These are phyloP conservation scores for Adineta ricciae DNA, from an alignment of 2,888 invertebrate species.

Conservation along the genomic window DNA sequence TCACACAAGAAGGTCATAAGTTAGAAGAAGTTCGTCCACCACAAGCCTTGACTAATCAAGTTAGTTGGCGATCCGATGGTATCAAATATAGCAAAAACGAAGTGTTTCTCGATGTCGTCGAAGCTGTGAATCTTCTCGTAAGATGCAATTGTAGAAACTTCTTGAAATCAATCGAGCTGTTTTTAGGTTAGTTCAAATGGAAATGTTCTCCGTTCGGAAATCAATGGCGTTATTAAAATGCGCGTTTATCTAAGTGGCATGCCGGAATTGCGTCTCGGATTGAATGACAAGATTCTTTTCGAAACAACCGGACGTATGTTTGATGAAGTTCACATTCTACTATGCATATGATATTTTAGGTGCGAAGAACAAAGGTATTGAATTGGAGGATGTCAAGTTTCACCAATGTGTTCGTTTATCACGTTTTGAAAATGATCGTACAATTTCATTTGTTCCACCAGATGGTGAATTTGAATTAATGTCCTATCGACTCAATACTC, in stretches of 20 bases:
- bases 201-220: conserved; percentile 88
- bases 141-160: too few species aligned
- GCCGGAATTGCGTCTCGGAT: conserved; percentile 86
- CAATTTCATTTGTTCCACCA: conserved; percentile 94
- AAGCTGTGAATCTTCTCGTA: conserved; percentile 81
- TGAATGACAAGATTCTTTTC: conserved; percentile 92
- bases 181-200: conserved; percentile 66
- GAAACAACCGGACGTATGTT: conserved; percentile 75
- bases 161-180: conserved; percentile 34
- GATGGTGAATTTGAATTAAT: conserved; percentile 98
- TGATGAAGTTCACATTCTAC: background rate
- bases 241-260: conserved; percentile 92
- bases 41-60: conserved; percentile 97
- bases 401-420: conserved; percentile 94
- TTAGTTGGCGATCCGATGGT: conserved; percentile 94
- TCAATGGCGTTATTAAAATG: conserved; percentile 97
- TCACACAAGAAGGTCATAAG: conserved; percentile 94
- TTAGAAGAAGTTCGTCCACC: conserved; percentile 91
- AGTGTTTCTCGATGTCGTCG: conserved; percentile 95
- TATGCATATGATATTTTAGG: conserved; percentile 48
- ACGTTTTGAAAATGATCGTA: conserved; percentile 91
- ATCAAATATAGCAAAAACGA: conserved; percentile 97
- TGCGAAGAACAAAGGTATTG: conserved; percentile 92
- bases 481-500: conserved; percentile 91
- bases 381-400: conserved; percentile 93